phyloP scores from a whole-genome alignment of 2,113 vertebrate genomes.

The Chrysochloris asiatica region DNA sequence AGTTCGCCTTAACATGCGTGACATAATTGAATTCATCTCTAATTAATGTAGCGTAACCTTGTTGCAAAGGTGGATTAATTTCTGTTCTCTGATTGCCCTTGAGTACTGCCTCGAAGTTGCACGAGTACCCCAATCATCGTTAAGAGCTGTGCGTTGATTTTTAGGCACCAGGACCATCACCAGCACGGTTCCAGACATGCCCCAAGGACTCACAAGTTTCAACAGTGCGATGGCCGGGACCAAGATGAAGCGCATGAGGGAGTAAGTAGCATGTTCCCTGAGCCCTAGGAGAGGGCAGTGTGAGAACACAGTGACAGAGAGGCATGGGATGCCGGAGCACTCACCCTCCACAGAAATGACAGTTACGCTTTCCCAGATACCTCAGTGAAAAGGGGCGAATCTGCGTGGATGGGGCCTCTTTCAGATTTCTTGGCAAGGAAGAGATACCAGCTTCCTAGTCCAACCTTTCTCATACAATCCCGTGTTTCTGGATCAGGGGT shows the following conservation, averaged over 20 bases:
- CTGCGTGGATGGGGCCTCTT: neutral
- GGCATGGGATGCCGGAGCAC: too few relatives aligned
- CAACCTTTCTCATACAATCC: neutral
- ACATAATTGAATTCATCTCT: conserved; percentile 74
- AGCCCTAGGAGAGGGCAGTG: neutral
- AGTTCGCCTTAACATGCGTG: conserved; percentile 66
- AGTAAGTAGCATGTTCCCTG: conserved; percentile 80
- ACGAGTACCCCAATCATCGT: neutral
- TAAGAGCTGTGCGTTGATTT: conserved; percentile 83
- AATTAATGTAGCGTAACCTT: conserved; percentile 72
- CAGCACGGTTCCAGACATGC: conserved; percentile 54
- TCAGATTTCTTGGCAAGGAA: neutral
- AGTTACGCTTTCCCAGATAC: neutral
- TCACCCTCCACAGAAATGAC: neutral
- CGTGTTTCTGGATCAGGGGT: neutral
- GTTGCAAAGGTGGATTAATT: conserved; percentile 62
- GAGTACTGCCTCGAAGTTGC: conserved; percentile 39
- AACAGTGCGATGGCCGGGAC: conserved; percentile 80
- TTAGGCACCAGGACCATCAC: conserved; percentile 81
- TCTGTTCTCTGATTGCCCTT: conserved; percentile 75
- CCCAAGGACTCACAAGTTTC: conserved; percentile 71
- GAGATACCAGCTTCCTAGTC: neutral
- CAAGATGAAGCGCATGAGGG: conserved; percentile 82
- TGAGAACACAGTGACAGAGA: too few relatives aligned
- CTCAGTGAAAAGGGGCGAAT: neutral